Conservation (phyloP, 2,888 invertebrate species). For the Alsophila aescularia region DNA sequence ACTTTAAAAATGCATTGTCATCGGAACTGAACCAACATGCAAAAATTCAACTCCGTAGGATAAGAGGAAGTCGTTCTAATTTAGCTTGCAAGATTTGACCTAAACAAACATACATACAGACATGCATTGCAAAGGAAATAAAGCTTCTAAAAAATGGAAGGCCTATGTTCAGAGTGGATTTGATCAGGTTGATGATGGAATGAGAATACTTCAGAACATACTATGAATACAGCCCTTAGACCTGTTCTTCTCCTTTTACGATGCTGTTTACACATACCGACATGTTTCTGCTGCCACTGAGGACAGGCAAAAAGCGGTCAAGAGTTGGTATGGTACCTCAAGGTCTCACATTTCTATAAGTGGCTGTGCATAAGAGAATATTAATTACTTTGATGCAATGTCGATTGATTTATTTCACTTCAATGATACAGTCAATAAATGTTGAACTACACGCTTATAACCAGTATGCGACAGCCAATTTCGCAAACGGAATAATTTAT, state of each 20-base stretch:
- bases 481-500: conserved; percentile 7
- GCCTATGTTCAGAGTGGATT: no score
- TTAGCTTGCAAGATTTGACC: no score
- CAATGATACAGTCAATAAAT: neutral
- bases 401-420: conserved; percentile 2
- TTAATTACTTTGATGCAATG: conserved; percentile 14
- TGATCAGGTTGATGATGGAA: no score
- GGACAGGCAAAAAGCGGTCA: conserved; percentile 23
- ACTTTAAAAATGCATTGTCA: no score
- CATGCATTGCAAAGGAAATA: no score
- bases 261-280: conserved; percentile 55
- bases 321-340: conserved; percentile 15
- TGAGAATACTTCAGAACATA: no score
- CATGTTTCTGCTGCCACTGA: conserved; percentile 42
- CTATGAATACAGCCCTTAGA: conserved; percentile 34
- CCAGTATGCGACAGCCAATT: neutral
- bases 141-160: no score
- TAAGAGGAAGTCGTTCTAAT: no score
- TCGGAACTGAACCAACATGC: no score
- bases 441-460: neutral
- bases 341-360: conserved; percentile 13
- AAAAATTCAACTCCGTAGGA: no score
- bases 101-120: no score
- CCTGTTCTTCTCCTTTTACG: conserved; percentile 59
- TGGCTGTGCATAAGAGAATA: conserved; percentile 5